These are phyloP conservation scores for Hypomecis punctinalis DNA, from an alignment of 2,888 invertebrate genomes.

Conservation along the genomic window DNA sequence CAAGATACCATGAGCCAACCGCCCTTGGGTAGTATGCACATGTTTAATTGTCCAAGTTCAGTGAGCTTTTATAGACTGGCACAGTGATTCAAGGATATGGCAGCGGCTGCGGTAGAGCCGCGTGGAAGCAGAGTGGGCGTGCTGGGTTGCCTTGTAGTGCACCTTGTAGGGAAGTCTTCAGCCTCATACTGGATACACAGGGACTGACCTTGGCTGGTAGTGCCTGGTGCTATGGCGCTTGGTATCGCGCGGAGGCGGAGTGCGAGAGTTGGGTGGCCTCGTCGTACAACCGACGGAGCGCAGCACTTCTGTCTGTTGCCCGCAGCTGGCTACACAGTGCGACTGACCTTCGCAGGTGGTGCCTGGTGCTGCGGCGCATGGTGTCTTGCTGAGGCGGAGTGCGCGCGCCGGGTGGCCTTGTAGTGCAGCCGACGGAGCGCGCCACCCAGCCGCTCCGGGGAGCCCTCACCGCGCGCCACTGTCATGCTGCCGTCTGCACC, in stretches of 20 bases:
- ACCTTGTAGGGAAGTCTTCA: neutral
- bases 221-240: constrained; percentile 54
- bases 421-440: constrained; percentile 88
- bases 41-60: no score
- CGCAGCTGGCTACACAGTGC: no score
- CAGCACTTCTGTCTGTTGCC: no score
- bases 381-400: constrained; percentile 72
- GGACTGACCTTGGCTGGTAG: constrained; percentile 68
- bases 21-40: no score
- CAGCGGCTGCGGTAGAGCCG: no score
- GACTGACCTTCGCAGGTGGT: constrained; percentile 70
- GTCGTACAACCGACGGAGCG: constrained; percentile 88
- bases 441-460: constrained; percentile 80
- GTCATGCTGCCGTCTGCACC: constrained; percentile 82
- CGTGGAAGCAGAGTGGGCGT: no score
- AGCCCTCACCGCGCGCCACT: constrained; percentile 76
- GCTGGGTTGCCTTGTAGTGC: neutral
- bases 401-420: constrained; percentile 85
- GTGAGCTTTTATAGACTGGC: no score
- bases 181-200: neutral
- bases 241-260: constrained; percentile 72
- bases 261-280: constrained; percentile 85
- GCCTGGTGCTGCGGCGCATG: constrained; percentile 55
- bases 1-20: no score
- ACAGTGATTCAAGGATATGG: no score